Base-by-base conservation (phyloP, 2,797 vertebrate species). In the Microctenopoma stevenorrisi region DNA sequence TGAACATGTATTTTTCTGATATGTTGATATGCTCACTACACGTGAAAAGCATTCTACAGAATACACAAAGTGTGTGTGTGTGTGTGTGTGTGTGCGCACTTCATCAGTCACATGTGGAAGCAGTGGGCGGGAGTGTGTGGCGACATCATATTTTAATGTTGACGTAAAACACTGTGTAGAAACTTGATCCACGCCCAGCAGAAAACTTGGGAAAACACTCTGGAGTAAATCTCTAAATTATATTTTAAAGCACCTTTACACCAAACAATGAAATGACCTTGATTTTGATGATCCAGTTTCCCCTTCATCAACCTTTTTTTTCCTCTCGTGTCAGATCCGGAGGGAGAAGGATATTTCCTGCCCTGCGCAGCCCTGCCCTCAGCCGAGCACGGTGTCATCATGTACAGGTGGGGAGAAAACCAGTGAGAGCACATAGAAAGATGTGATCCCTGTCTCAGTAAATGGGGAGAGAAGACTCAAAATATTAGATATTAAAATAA, bases 251-350 rank as follows among this genome's bases (percentile, higher is more conserved):
- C n/a, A n/a, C n/a, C n/a, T n/a, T n/a, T n/a, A n/a, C n/a, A n/a
- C n/a, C n/a, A n/a, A n/a, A 26, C 14, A 28, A n/a, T 12, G 2
- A 16, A 52, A 48, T 18, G 15, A 18, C 8, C 18, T 33, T 15
- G 1, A 53, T 53, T 4, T 18, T 16, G 5, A 28, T 18, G 9
- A 12, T 46, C 7, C 7, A 4, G 1, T 11, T 42, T 62, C 38
- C 37, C 18, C 12, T 42, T 69, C 6, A 37, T 59, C 65, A 43
- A 16, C 15, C 51, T 11, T 4, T 43, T 15, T 16, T 53, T 4
- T 4, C 63, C n/a, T 64, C 16, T 8, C 61, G 12, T 53, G 15
- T 53, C 40, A 88, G 87, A 89, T 89, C 72, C 82, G 87, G 59
- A 76, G 80, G 50, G 82, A 86, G 28, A 70, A 8, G 1, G 80